A percentile compares a stretch with the other conserved stretches of the same genome.
phyloP scores from a whole-genome alignment of 2,113 vertebrate genomes.

The Dinomys branickii region DNA sequence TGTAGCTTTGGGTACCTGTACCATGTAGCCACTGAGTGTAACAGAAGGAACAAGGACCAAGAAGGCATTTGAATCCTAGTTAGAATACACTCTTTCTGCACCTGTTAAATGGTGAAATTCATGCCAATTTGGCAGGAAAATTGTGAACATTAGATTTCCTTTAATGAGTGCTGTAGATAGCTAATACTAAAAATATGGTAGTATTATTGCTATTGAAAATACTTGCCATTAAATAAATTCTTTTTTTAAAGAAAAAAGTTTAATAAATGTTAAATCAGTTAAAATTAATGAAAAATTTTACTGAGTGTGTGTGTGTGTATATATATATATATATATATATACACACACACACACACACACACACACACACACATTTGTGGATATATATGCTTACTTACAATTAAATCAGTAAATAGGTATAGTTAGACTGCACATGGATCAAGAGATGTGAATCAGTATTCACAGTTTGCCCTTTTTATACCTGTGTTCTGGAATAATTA shows the following conservation, averaged over 20 bases:
- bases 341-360: too few species aligned
- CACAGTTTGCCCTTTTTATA: not conserved
- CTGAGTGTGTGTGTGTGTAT: not conserved
- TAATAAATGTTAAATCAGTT: not conserved
- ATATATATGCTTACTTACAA: not conserved
- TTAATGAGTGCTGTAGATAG: not conserved
- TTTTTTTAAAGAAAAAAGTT: not conserved
- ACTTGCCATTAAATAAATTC: not conserved
- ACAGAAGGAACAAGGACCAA: not conserved
- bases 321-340: not conserved
- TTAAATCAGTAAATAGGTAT: not conserved
- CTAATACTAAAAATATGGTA: not conserved
- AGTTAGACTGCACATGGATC: not conserved
- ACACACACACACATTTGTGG: not conserved
- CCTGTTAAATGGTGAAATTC: not conserved
- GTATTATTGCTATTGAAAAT: not conserved
- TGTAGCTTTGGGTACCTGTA: not conserved
- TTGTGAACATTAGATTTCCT: not conserved
- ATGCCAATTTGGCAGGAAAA: not conserved
- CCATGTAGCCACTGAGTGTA: not conserved
- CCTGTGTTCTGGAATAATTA: not conserved
- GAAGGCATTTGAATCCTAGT: not conserved
- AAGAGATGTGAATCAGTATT: not conserved
- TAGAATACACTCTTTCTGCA: not conserved
- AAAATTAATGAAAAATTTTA: not conserved